Base-by-base conservation (phyloP, 2,888 invertebrate genomes). In the Sinelater perroti region DNA sequence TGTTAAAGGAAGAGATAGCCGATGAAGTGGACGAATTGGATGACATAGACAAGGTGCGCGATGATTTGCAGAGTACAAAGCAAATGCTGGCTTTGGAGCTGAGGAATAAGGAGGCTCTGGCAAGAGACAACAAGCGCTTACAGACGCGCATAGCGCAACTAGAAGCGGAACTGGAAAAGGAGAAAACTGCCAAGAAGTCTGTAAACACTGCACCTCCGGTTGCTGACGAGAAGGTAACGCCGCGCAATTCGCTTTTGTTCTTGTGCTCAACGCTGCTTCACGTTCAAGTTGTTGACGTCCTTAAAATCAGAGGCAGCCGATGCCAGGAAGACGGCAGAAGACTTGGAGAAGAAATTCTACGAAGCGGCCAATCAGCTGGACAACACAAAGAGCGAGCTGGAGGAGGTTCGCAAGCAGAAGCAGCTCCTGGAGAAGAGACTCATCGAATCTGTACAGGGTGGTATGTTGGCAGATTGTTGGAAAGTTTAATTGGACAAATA, bases 1-100 rank as follows among this genome's bases (percentile, higher is more conserved):
- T 5, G 2, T 30, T 33, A 13, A 6, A 68, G 74, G 75, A 77
- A 54, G 78, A 77, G 63, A 70, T 76, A 8, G 67, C 74, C 6
- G 78, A 78, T 46, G 90, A 89, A 68, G 86, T 85, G 10, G 93
- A 94, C 73, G 94, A 94, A 72, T 86, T 93, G 83, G 94, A 95
- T 68, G 95, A 95, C 71, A 94, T 95, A 67, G 95, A 95, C 71
- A 91, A 90, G 73, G 88, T 93, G 11, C 84, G 94, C 67, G 95
- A 95, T 73, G 95, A 95, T 75, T 83, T 95, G 28, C 94, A 95
- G 74, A 93, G 93, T 56, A 93, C 93, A 4, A 95, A 95, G 77
- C 94, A 95, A 80, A 87, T 95, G 83, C 79, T 95, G 60, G 93
- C 93, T 8, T 82, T 93, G 56, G 95, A 95, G 79, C 80, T 94